These are phyloP conservation scores for Zaprionus obscuricornis DNA, from an alignment of 2,888 invertebrate species.

Conservation along the genomic window DNA sequence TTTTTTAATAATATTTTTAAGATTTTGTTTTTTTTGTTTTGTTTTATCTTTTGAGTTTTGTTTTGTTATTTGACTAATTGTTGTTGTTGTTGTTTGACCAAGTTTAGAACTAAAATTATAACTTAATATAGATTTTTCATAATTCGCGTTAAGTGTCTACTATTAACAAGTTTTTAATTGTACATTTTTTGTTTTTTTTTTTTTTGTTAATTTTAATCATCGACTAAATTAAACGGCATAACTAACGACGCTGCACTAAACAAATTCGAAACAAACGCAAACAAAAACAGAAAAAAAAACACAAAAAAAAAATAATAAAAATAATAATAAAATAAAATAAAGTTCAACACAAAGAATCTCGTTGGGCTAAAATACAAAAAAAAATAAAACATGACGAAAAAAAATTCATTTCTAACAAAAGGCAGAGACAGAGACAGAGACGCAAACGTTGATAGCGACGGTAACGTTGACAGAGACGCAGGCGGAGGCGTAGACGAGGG, in stretches of 20 bases:
- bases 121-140: conserved; percentile 48
- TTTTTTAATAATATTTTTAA: conserved; percentile 26
- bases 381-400: conserved; percentile 17
- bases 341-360: conserved; percentile 56
- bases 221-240: conserved; percentile 77
- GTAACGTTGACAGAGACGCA: conserved; percentile 18
- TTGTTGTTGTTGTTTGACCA: conserved; percentile 68
- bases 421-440: conserved; percentile 41
- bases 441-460: too few species aligned
- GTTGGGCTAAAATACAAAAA: conserved; percentile 37
- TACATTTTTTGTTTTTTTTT: conserved; percentile 38
- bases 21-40: conserved; percentile 20
- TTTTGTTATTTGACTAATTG: conserved; percentile 72
- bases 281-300: conserved; percentile 28
- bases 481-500: conserved; percentile 10
- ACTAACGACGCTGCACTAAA: conserved; percentile 77
- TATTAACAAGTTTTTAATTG: conserved; percentile 55
- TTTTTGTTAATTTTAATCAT: conserved; percentile 62
- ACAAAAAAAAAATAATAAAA: conserved; percentile 17
- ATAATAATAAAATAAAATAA: not conserved
- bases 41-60: conserved; percentile 46
- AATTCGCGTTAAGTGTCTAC: conserved; percentile 64
- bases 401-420: conserved; percentile 54
- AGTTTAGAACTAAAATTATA: conserved; percentile 53
- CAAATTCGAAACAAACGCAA: conserved; percentile 63